phyloP scores from a whole-genome alignment of 2,888 invertebrate species.

The Hyalella azteca region DNA sequence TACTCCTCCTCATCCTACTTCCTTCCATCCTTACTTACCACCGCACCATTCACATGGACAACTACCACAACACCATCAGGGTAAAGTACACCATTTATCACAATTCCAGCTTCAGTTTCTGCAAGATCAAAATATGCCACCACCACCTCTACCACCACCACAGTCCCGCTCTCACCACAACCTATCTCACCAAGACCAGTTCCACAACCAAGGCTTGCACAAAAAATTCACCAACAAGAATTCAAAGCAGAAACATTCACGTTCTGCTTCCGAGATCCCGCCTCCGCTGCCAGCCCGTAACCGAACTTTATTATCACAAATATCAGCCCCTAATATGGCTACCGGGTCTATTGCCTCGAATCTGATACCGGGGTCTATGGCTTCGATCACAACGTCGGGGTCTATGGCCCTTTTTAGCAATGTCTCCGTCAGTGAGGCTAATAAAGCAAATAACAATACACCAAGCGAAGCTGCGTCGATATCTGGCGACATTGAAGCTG shows the following conservation, averaged over 20 bases:
- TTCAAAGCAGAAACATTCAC: slow-evolving; percentile 41
- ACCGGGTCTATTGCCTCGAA: slow-evolving; percentile 2
- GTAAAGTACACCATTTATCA: background rate
- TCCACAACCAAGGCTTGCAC: background rate
- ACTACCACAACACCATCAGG: background rate
- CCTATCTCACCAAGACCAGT: background rate
- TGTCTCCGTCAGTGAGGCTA: background rate
- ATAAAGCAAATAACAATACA: background rate
- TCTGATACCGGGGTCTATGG: too few relatives aligned
- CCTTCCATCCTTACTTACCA: slow-evolving; percentile 36
- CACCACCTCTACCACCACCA: slow-evolving; percentile 7
- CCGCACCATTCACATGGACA: background rate
- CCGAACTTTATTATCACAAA: slow-evolving; percentile 44
- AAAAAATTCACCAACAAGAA: background rate
- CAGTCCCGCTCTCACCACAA: slow-evolving; percentile 17
- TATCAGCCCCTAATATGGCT: slow-evolving; percentile 49
- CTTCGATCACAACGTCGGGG: slow-evolving; percentile 43
- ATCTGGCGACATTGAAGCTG: too few relatives aligned
- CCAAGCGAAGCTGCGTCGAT: too few relatives aligned
- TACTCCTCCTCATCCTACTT: slow-evolving; percentile 51
- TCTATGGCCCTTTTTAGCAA: slow-evolving; percentile 3
- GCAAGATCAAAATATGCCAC: background rate
- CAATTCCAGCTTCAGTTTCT: background rate
- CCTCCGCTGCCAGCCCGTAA: slow-evolving; percentile 55
- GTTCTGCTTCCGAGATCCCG: slow-evolving; percentile 52